Evolutionary conservation across 2,113 vertebrate species (phyloP).

Genomic region (Grus americana): DNA sequence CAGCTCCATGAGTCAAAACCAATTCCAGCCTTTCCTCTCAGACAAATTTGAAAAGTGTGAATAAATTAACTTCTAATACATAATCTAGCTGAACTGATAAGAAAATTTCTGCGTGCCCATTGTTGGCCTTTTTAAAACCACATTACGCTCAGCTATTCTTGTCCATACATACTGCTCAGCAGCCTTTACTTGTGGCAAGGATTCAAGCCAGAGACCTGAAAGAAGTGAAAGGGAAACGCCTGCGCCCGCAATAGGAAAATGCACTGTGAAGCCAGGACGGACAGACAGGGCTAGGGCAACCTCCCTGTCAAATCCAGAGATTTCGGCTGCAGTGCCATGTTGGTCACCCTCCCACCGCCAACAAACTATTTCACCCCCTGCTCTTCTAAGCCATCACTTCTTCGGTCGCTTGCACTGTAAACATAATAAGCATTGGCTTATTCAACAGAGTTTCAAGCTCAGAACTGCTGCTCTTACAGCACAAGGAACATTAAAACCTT

Average conservation of each 20-base stretch:
- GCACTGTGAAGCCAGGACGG: background rate
- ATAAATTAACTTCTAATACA: background rate
- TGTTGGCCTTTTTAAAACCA: background rate
- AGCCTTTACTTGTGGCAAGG: background rate
- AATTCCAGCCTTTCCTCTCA: background rate
- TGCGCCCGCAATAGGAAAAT: accelerated
- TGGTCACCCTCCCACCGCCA: background rate
- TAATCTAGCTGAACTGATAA: background rate
- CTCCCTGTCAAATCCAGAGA: background rate
- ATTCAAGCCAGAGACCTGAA: background rate
- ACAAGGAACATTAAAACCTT: background rate
- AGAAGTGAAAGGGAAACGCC: background rate
- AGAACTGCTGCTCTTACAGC: background rate
- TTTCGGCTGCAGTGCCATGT: background rate
- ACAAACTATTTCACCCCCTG: background rate
- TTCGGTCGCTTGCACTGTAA: background rate
- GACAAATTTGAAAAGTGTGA: background rate
- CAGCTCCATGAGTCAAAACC: background rate
- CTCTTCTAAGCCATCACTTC: background rate
- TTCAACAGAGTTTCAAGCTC: background rate
- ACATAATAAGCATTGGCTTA: background rate
- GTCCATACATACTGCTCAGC: background rate
- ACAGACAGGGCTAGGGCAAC: background rate
- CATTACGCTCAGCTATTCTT: background rate
- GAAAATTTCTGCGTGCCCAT: background rate